phyloP scores from a whole-genome alignment of 1,140 invertebrate genomes.

The Brachionus sp. region DNA sequence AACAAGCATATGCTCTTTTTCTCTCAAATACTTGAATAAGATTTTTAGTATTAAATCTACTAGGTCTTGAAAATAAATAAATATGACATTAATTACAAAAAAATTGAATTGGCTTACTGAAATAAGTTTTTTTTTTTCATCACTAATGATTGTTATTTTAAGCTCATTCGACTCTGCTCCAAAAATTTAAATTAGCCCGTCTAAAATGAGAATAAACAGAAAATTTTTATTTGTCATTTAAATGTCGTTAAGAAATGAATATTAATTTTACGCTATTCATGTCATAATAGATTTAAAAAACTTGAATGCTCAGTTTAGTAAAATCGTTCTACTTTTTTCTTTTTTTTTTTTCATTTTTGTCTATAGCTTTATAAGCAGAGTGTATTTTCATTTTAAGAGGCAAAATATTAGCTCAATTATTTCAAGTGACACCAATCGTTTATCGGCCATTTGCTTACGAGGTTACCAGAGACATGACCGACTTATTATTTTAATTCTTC shows the following conservation, averaged over 20 bases:
- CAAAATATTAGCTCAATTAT: neutral
- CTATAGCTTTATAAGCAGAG: neutral
- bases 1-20: neutral
- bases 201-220: neutral
- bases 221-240: slow-evolving; percentile 12
- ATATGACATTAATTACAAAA: slow-evolving; percentile 6
- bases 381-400: neutral
- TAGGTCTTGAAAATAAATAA: neutral
- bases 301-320: neutral
- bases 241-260: slow-evolving; percentile 4
- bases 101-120: neutral
- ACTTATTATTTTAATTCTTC: neutral
- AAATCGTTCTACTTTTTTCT: neutral
- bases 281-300: neutral
- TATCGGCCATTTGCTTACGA: neutral
- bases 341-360: neutral
- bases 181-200: neutral
- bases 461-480: neutral
- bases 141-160: neutral
- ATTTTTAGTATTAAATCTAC: neutral
- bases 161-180: neutral
- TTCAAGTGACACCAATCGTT: neutral
- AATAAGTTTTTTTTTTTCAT: neutral
- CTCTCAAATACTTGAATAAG: neutral
- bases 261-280: slow-evolving; percentile 10